A percentile compares a stretch with the other conserved stretches of the same genome.
Conservation (phyloP, 2,113 vertebrate genomes). For the Aegypius monachus region DNA sequence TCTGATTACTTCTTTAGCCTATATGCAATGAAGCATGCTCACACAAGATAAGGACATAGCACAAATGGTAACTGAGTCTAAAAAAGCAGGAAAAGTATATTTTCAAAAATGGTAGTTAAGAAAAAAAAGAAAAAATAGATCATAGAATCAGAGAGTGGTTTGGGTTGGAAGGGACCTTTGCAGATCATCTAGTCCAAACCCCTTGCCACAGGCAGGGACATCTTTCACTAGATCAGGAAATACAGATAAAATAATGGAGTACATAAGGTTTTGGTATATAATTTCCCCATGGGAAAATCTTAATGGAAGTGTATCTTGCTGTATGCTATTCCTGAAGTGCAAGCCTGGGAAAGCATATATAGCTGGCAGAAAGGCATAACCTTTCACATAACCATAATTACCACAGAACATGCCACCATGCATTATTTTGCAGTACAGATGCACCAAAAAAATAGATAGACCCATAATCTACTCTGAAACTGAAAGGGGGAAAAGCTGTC, state of each 20-base stretch:
- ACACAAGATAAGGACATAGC: not conserved
- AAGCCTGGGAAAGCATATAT: not conserved
- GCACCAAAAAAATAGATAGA: not conserved
- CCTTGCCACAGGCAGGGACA: not conserved
- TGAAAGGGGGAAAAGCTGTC: not conserved
- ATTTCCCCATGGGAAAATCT: not conserved
- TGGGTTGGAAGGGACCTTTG: not conserved
- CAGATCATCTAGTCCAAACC: not conserved
- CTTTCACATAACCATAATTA: not conserved
- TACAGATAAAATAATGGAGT: not conserved
- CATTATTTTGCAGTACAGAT: not conserved
- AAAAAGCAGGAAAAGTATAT: not conserved
- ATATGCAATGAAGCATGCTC: not conserved
- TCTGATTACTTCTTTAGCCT: not conserved
- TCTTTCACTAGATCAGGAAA: not conserved
- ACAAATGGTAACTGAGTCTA: not conserved
- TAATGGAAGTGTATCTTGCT: not conserved
- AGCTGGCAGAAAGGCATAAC: not conserved
- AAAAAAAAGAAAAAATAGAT: not conserved
- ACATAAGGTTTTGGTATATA: not conserved
- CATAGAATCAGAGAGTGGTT: not conserved
- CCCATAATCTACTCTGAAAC: not conserved
- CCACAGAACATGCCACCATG: not conserved
- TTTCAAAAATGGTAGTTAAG: not conserved
- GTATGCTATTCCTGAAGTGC: not conserved